Evolutionary conservation across 1,140 invertebrate species (phyloP).

Genomic region (Varroa destructor): DNA sequence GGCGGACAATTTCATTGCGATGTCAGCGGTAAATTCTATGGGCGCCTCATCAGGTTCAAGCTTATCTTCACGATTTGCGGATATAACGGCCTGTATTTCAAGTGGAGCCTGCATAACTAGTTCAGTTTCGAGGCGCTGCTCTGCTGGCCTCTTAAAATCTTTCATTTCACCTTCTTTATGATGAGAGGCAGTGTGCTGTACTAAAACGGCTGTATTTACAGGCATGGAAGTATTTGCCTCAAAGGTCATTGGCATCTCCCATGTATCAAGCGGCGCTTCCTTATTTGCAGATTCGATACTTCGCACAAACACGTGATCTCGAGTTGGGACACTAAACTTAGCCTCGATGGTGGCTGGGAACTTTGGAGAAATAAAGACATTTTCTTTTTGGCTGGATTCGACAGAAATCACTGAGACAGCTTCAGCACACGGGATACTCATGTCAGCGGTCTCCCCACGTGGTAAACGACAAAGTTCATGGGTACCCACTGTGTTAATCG

Average conservation of each 20-base stretch:
- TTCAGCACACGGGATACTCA: slow-evolving; percentile 44
- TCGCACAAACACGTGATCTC: slow-evolving; percentile 32
- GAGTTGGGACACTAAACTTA: slow-evolving; percentile 31
- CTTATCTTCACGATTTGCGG: background rate
- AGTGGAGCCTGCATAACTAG: slow-evolving; percentile 9
- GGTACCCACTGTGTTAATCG: slow-evolving; percentile 44
- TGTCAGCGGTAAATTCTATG: slow-evolving; percentile 7
- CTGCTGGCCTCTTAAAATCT: slow-evolving; percentile 5
- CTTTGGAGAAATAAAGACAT: background rate
- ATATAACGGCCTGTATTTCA: background rate
- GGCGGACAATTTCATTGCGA: slow-evolving; percentile 11
- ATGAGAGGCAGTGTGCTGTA: slow-evolving; percentile 23
- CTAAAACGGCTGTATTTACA: slow-evolving; percentile 22
- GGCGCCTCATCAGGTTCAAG: slow-evolving; percentile 34
- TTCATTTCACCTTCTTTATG: slow-evolving; percentile 3
- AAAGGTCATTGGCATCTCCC: slow-evolving; percentile 29
- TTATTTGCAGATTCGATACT: slow-evolving; percentile 30
- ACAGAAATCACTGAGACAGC: slow-evolving; percentile 42
- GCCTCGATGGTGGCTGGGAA: background rate
- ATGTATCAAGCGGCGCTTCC: slow-evolving; percentile 29
- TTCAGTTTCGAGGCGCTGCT: background rate
- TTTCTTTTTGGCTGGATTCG: slow-evolving; percentile 30
- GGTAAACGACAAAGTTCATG: slow-evolving; percentile 36
- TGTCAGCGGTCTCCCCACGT: slow-evolving; percentile 41
- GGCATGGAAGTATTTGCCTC: slow-evolving; percentile 25